phyloP scores from a whole-genome alignment of 2,113 vertebrate species.

The Mirza zaza region DNA sequence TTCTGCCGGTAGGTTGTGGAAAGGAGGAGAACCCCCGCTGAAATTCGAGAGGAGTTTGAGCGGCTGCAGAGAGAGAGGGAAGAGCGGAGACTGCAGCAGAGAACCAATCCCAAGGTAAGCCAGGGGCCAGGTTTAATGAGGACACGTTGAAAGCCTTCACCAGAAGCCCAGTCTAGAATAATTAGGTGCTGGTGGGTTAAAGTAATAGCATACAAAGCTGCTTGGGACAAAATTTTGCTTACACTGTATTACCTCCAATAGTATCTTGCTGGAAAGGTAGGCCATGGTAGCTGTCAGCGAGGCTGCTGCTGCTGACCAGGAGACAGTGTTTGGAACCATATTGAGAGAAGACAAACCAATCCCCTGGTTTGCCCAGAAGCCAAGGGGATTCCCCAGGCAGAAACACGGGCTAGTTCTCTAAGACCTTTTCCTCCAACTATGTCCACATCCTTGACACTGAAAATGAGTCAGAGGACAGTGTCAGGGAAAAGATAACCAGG shows the following conservation, averaged over 20 bases:
- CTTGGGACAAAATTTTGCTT: not conserved
- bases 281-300: not conserved
- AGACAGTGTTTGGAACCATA: not conserved
- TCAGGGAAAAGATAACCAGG: not conserved
- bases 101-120: constrained; percentile 97
- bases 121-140: not conserved
- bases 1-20: constrained; percentile 91
- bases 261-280: not conserved
- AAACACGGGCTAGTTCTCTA: rapidly evolving
- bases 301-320: not conserved
- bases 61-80: constrained; percentile 95
- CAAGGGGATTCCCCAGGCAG: not conserved
- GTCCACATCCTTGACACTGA: not conserved
- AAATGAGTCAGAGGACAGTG: not conserved
- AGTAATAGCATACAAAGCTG: not conserved
- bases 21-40: constrained; percentile 93
- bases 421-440: not conserved
- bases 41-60: constrained; percentile 97
- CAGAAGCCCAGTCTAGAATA: rapidly evolving
- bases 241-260: not conserved
- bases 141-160: rapidly evolving
- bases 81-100: constrained; percentile 94
- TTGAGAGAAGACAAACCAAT: too few species aligned
- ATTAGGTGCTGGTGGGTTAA: not conserved
- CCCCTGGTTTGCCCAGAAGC: not conserved